Evolutionary conservation across 2,113 vertebrate genomes (phyloP).

Genomic region (Xiphophorus maculatus): DNA sequence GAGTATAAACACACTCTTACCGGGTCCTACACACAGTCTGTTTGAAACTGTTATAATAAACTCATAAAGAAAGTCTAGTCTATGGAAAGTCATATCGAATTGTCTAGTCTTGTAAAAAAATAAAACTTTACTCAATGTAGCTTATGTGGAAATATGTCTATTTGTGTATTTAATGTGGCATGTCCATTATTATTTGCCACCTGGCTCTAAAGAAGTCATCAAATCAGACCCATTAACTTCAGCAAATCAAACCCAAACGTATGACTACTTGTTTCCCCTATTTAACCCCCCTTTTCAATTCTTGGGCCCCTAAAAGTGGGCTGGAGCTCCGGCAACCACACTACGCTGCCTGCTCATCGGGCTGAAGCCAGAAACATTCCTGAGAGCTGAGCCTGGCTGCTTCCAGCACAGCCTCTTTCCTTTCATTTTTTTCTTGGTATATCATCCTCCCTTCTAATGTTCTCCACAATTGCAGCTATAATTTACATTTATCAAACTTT

Average conservation of each 20-base stretch:
- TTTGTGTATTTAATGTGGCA: slow-evolving; percentile 59
- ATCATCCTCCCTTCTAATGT: slow-evolving; percentile 45
- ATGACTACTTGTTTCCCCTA: slow-evolving; percentile 61
- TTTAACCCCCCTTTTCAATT: slow-evolving; percentile 68
- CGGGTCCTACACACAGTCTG: neutral
- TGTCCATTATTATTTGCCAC: slow-evolving; percentile 50
- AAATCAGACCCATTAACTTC: slow-evolving; percentile 36
- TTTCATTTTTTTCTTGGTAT: slow-evolving; percentile 53
- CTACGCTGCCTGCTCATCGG: slow-evolving; percentile 70
- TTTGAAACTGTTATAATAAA: neutral
- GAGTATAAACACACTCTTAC: slow-evolving; percentile 67
- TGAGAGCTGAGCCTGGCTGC: slow-evolving; percentile 76
- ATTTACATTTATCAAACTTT: neutral
- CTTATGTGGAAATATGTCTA: neutral
- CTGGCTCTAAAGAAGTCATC: slow-evolving; percentile 22
- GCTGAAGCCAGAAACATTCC: slow-evolving; percentile 80
- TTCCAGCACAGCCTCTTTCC: slow-evolving; percentile 59
- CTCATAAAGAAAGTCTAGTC: neutral
- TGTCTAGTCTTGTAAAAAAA: neutral
- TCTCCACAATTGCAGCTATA: slow-evolving; percentile 2
- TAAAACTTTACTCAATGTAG: neutral
- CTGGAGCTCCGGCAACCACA: slow-evolving; percentile 74
- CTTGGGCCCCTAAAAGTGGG: slow-evolving; percentile 73
- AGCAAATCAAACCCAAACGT: slow-evolving; percentile 38
- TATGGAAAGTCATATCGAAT: neutral